Base-by-base conservation (phyloP, 2,797 vertebrate genomes). In the Phalloptychus januarius region DNA sequence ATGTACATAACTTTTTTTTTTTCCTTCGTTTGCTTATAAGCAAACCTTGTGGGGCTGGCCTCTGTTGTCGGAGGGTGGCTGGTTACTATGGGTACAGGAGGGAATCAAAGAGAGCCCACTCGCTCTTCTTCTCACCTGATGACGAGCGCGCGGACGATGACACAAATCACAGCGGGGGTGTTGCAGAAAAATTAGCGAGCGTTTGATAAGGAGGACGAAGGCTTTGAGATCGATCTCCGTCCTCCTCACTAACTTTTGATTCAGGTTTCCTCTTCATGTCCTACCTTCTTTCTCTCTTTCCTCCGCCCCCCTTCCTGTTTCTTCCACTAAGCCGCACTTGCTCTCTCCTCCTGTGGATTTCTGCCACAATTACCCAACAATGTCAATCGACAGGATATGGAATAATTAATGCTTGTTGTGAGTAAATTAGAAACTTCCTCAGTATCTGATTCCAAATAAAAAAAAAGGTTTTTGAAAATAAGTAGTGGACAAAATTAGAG, bases 21-120 rank as follows among this genome's bases (percentile, higher is more conserved):
- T 18, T 25, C 15, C 38, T 44, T 13, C 15, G 70, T 25, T 83
- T 83, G 71, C 80, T 83, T 82, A 77, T 84, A 76, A 85, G 88
- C 92, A 87, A 23, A 86, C 86, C 85, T 75, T 83, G 82, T 56
- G 79, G 20, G 75, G 71, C 82, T 90, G 87, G 89, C 89, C 89
- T 85, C 82, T 74, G 83, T 81, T 84, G 84, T 77, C 79, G 87
- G 85, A 83, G 87, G 83, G 76, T 28, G 18, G 52, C 80, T 28
- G 92, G 93, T 93, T 92, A 71, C 92, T 72, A 92, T 93, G 90
- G 93, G 81, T 81, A 94, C 90, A 52, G 8, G 3, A 82, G 87
- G 79, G 91, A 89, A 90, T 89, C 89, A 91, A 88, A 90, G 80
- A 72, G 74, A 79, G 85, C 89, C 82, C 88, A 81, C 88, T 83